Percentiles rank a stretch among this genome's conserved stretches.
phyloP scores from a whole-genome alignment of 2,113 vertebrate genomes.

The Leucoraja erinaceus region DNA sequence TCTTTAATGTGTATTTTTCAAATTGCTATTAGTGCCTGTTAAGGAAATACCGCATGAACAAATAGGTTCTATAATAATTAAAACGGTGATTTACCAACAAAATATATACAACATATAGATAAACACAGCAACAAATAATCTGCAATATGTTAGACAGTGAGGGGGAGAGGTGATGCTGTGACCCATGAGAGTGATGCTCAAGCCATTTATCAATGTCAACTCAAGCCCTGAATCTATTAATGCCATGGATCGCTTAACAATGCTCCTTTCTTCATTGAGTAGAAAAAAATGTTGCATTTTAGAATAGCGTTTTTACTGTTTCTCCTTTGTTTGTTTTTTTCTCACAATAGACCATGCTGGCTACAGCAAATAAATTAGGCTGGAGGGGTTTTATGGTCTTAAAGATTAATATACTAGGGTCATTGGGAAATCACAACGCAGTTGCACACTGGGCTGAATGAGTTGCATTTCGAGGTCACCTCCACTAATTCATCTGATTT shows the following conservation, averaged over 20 bases:
- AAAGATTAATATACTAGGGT: neutral
- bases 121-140: too few species aligned
- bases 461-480: neutral
- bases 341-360: neutral
- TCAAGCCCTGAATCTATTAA: neutral
- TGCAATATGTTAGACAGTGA: neutral
- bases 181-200: neutral
- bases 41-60: neutral
- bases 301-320: neutral
- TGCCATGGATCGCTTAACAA: neutral
- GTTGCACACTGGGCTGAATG: neutral
- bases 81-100: too few species aligned
- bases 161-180: neutral
- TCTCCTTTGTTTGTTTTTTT: neutral
- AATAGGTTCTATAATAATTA: neutral
- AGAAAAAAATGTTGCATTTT: neutral
- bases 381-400: neutral
- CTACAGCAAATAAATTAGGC: neutral
- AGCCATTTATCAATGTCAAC: neutral
- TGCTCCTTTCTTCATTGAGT: neutral
- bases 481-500: neutral
- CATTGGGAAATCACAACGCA: neutral
- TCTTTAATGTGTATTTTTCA: neutral
- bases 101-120: too few species aligned
- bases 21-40: neutral